Percentiles rank a stretch among this genome's conserved stretches.
Evolutionary conservation across 30 jellyfish, hydroid and myxozoan genomes (phyloP).

Genomic region (Rhopilema esculentum): DNA sequence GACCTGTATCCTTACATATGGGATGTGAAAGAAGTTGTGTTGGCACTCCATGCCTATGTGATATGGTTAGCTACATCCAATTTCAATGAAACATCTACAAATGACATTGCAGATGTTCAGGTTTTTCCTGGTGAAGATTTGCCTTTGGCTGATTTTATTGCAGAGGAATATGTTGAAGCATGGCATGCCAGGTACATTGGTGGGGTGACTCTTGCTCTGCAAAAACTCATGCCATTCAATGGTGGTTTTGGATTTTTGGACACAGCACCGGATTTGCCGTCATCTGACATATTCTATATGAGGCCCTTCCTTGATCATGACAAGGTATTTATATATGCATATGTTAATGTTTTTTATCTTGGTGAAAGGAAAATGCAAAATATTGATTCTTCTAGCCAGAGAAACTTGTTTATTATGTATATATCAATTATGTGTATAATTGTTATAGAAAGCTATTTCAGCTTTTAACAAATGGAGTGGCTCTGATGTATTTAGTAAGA

Average conservation of each 20-base stretch:
- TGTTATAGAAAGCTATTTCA: no score
- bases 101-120: constrained; percentile 8
- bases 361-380: not conserved
- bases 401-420: no score
- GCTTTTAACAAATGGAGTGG: no score
- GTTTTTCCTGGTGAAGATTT: constrained; percentile 26
- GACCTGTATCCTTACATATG: constrained; percentile 95
- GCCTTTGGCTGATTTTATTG: constrained; percentile 46
- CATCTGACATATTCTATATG: constrained; percentile 63
- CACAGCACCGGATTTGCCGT: constrained; percentile 92
- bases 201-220: constrained; percentile 90
- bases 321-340: no score
- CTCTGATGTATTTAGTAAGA: no score
- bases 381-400: no score
- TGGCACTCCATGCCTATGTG: constrained; percentile 81
- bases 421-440: no score
- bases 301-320: constrained; percentile 83
- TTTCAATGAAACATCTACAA: constrained; percentile 2
- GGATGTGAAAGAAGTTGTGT: constrained; percentile 96
- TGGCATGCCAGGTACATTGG: constrained; percentile 95
- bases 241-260: constrained; percentile 93
- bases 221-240: constrained; percentile 81
- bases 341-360: no score
- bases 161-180: constrained; percentile 89
- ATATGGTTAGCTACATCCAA: constrained; percentile 78